Base-by-base conservation (phyloP, 2,113 vertebrate species). In the Urocolius indicus region DNA sequence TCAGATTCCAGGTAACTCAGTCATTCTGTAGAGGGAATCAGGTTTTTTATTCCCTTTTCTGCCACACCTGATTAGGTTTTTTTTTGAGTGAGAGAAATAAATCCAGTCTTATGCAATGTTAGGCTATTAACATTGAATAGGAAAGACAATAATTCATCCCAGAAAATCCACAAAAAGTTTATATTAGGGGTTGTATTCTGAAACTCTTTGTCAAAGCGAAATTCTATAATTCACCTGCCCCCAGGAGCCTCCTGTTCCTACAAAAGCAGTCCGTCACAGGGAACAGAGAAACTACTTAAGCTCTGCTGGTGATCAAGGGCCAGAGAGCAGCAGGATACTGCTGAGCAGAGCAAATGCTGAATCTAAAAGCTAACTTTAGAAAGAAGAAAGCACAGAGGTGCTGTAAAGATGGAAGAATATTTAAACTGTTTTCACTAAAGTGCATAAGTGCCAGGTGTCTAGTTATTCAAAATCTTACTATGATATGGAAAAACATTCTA, bases 251-350 rank as follows among this genome's bases (percentile, higher is more conserved):
- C 34, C 32, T 72, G 5, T 8, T 59, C 46, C 43, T 73, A 46
- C 45, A 69, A 61, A 76, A n/a, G 22, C 36, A 88, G 59, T 79
- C 59, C 71, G 29, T 59, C 45, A 62, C 0, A 22, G 57, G 26
- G n/a, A 87, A 62, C 5, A 49, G 23, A 80, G 29, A 85, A 66
- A 73, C 26, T 90, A 72, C 76, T 91, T 89, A 92, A 95, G 51
- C 29, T 72, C 58, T 87, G 32, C 58, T 90, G 45, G 69, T 89
- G 85, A 90, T 63, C 74, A 90, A 87, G 49, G 51, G 26, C 65
- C 57, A 90, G 79, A 88, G 54, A 95, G 58, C 69, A 96, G 75
- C 58, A 95, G 71, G 75, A 80, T 58, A 67, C 62, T 89, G 72
- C 32, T 95, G 77, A 87, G 27, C 0, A 3, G 49, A 41, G 27